phyloP scores from a whole-genome alignment of 1,140 invertebrate genomes.

The Heterodera schachtii region DNA sequence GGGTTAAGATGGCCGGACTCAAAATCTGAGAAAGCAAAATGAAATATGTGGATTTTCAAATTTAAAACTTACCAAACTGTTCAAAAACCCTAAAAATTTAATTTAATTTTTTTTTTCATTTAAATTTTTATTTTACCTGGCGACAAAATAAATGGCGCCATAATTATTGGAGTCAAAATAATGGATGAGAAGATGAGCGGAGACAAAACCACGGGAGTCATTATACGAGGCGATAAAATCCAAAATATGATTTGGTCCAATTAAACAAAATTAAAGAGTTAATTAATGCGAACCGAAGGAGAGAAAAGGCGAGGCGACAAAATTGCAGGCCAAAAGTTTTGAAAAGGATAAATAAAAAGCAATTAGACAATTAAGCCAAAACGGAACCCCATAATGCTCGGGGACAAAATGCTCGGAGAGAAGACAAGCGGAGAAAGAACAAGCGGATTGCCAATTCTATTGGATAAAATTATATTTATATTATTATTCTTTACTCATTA shows the following conservation, averaged over 20 bases:
- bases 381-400: constrained; percentile 16
- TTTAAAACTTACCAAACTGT: constrained; percentile 4
- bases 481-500: not conserved
- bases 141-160: constrained; percentile 42
- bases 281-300: constrained; percentile 1
- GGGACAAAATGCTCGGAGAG: constrained; percentile 47
- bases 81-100: constrained; percentile 11
- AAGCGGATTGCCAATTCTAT: constrained; percentile 16
- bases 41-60: no score
- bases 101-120: not conserved
- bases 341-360: not conserved
- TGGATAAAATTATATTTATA: not conserved
- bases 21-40: constrained; percentile 31
- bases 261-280: not conserved
- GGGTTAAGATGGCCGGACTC: constrained; percentile 47
- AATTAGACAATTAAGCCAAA: not conserved
- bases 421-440: constrained; percentile 47
- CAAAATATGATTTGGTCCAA: not conserved
- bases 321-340: constrained; percentile 21
- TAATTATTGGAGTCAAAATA: constrained; percentile 36
- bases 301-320: constrained; percentile 38
- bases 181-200: constrained; percentile 52
- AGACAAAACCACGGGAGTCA: constrained; percentile 51
- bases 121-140: constrained; percentile 29
- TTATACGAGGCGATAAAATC: constrained; percentile 45